phyloP scores from a whole-genome alignment of 2,113 vertebrate species.

The Dromiciops gliroides region DNA sequence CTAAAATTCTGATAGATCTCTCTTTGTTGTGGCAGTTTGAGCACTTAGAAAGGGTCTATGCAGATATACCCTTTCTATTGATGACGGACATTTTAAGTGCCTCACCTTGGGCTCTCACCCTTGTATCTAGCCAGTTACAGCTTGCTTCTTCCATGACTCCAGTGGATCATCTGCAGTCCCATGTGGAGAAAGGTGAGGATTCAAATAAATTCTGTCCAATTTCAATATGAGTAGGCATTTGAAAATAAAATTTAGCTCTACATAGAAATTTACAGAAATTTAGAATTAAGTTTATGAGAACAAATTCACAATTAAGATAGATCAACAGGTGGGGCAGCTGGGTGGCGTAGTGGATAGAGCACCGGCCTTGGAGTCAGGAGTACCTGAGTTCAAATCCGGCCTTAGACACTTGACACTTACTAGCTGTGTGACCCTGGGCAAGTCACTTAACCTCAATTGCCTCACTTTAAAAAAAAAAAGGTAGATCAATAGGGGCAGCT shows the following conservation, averaged over 20 bases:
- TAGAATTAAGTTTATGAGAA: background rate
- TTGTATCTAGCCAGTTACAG: slow-evolving; percentile 90
- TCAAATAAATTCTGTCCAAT: background rate
- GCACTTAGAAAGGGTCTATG: slow-evolving; percentile 91
- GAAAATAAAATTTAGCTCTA: background rate
- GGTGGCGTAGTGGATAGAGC: too few relatives aligned
- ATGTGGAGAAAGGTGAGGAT: slow-evolving; percentile 89
- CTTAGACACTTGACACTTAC: too few relatives aligned
- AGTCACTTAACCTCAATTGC: too few relatives aligned
- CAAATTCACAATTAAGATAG: slow-evolving; percentile 29
- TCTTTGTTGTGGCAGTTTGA: slow-evolving; percentile 87
- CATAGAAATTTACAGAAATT: background rate
- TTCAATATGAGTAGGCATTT: background rate
- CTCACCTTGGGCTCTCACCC: slow-evolving; percentile 94
- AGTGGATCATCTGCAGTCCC: slow-evolving; percentile 90
- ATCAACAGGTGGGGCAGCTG: too few relatives aligned
- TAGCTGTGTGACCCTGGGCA: too few relatives aligned
- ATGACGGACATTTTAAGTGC: slow-evolving; percentile 94
- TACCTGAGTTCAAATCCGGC: too few relatives aligned
- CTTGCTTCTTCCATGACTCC: slow-evolving; percentile 87
- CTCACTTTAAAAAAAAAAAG: too few relatives aligned
- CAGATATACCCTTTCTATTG: slow-evolving; percentile 94
- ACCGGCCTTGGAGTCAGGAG: too few relatives aligned
- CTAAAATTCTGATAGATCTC: slow-evolving; percentile 29
- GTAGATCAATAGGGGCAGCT: too few relatives aligned